These are phyloP conservation scores for Pogonognathellus flavescens DNA, from an alignment of 1,140 invertebrate genomes.

Conservation along the genomic window DNA sequence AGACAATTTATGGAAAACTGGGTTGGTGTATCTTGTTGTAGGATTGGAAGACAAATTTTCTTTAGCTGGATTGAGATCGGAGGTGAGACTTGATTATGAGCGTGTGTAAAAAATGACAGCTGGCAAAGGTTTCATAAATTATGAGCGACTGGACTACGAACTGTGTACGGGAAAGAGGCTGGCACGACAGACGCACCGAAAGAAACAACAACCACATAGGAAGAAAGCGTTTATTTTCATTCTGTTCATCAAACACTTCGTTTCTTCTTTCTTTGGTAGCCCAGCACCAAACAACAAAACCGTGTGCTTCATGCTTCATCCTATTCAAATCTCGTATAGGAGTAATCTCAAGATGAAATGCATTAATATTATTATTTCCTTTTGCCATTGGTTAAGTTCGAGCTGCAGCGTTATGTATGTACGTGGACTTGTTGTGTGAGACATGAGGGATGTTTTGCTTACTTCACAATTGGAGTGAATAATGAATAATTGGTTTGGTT, in stretches of 20 bases:
- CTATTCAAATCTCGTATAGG: too few species aligned
- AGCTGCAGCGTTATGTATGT: neutral
- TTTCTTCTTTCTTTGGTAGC: neutral
- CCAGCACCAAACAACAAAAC: neutral
- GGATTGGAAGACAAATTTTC: constrained; percentile 50
- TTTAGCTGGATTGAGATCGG: constrained; percentile 45
- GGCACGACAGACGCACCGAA: constrained; percentile 14
- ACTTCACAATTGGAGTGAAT: constrained; percentile 42
- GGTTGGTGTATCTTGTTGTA: constrained; percentile 30
- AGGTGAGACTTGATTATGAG: constrained; percentile 45
- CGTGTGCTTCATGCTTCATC: too few species aligned
- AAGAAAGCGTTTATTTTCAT: constrained; percentile 23
- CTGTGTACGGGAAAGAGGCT: constrained; percentile 34
- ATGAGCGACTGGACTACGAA: constrained; percentile 13
- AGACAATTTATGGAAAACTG: constrained; percentile 52
- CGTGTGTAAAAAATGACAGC: constrained; percentile 52
- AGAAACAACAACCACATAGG: constrained; percentile 1
- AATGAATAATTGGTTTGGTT: constrained; percentile 35
- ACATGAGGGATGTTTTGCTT: constrained; percentile 46
- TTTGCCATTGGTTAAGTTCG: too few species aligned
- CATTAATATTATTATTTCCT: too few species aligned
- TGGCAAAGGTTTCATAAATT: constrained; percentile 54
- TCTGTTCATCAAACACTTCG: neutral
- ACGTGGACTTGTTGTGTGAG: neutral
- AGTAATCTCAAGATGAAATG: too few species aligned